phyloP scores from a whole-genome alignment of 2,888 invertebrate species.

The Urechis unicinctus region DNA sequence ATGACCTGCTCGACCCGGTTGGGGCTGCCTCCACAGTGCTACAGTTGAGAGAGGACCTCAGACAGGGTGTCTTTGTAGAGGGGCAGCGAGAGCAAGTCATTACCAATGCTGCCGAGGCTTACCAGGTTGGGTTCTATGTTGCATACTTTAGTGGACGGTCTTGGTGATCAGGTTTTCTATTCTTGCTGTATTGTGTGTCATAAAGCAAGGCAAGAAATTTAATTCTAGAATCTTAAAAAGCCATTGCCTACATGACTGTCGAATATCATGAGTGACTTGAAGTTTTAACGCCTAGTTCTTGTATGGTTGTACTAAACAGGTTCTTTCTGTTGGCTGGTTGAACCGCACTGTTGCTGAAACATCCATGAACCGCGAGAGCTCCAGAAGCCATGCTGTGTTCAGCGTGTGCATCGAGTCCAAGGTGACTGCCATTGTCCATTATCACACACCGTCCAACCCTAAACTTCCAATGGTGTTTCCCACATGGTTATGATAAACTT shows the following conservation, averaged over 20 bases:
- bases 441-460: neutral
- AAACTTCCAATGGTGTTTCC: no score
- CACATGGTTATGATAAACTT: no score
- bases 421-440: no score
- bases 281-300: no score
- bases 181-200: no score
- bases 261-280: no score
- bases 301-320: no score
- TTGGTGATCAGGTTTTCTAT: no score
- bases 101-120: conserved; percentile 37
- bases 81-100: conserved; percentile 39
- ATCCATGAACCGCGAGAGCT: conserved; percentile 51
- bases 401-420: conserved; percentile 45
- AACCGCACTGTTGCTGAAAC: conserved; percentile 49
- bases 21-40: conserved; percentile 29
- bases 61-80: conserved; percentile 43
- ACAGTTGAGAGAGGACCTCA: conserved; percentile 43
- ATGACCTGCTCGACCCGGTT: conserved; percentile 47
- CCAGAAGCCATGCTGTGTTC: conserved; percentile 51
- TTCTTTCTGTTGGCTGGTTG: conserved; percentile 41
- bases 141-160: no score
- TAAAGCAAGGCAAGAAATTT: no score
- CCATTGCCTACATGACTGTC: no score
- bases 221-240: no score
- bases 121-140: conserved; percentile 27